Conservation (phyloP, 2,797 vertebrate genomes). For the Chelon auratus region DNA sequence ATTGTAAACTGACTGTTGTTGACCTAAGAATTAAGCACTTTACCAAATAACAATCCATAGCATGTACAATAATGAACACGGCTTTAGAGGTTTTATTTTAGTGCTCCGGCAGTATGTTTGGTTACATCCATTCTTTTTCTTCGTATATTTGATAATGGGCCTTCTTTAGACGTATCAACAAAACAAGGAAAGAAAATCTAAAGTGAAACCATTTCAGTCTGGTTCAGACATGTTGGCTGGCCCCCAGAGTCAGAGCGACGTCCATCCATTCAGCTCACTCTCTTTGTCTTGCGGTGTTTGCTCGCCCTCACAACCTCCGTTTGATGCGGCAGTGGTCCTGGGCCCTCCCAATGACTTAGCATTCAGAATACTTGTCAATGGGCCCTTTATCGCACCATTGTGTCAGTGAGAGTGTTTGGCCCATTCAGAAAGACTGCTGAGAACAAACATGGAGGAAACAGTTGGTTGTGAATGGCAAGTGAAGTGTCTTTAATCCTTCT, state of each 20-base stretch:
- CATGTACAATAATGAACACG: no score
- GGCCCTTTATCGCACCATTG: constrained; percentile 58
- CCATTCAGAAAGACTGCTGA: constrained; percentile 35
- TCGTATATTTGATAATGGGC: no score
- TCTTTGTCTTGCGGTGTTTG: constrained; percentile 57
- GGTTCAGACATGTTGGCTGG: constrained; percentile 20
- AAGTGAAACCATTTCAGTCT: not conserved
- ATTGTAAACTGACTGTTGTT: no score
- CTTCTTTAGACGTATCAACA: no score
- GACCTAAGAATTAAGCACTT: no score
- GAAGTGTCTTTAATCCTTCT: constrained; percentile 37
- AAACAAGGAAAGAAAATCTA: not conserved
- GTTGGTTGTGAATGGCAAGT: constrained; percentile 38
- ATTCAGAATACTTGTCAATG: constrained; percentile 49
- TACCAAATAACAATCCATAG: no score
- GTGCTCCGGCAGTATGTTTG: no score
- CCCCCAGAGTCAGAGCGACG: not conserved
- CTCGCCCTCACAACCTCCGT: constrained; percentile 47
- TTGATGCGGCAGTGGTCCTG: constrained; percentile 46
- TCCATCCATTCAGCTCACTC: constrained; percentile 11
- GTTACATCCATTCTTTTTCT: no score
- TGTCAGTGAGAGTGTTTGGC: constrained; percentile 53
- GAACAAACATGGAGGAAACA: constrained; percentile 56
- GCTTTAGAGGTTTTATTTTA: no score
- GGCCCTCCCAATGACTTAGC: constrained; percentile 49